phyloP scores from a whole-genome alignment of 2,888 invertebrate species.

The Vanessa cardui region DNA sequence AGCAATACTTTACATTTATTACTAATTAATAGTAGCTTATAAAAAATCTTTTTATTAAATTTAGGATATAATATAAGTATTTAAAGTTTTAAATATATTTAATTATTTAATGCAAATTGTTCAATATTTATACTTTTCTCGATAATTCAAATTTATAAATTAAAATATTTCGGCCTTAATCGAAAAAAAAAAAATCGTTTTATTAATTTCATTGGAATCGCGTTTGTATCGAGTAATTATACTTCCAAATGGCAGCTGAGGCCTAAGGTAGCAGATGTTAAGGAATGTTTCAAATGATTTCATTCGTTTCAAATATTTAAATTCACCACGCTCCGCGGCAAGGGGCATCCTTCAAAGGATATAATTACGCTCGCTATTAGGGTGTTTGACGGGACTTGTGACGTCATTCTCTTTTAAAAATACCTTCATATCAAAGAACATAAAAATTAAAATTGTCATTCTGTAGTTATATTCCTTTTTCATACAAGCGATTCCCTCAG shows the following conservation, averaged over 20 bases:
- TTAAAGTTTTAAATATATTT: no score
- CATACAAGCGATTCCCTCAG: no score
- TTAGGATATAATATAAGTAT: no score
- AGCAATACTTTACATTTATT: no score
- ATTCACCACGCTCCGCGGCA: constrained; percentile 43
- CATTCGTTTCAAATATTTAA: constrained; percentile 44
- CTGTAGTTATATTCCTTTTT: not conserved
- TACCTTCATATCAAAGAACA: not conserved
- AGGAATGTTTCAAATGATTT: constrained; percentile 49
- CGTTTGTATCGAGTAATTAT: constrained; percentile 32
- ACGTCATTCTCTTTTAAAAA: constrained; percentile 15
- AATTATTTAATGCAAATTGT: no score
- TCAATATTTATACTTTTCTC: not conserved
- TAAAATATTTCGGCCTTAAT: not conserved
- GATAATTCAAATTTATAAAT: not conserved
- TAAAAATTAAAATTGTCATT: constrained; percentile 6
- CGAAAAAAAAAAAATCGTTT: not conserved
- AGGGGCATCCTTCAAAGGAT: constrained; percentile 58
- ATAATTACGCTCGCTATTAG: constrained; percentile 52
- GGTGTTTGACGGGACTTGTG: constrained; percentile 25
- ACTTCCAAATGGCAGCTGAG: constrained; percentile 38
- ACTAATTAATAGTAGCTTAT: no score
- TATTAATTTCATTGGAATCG: not conserved
- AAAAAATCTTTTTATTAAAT: no score
- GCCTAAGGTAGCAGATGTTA: constrained; percentile 53